These are phyloP conservation scores for Phyllostomus discolor DNA, from an alignment of 2,113 vertebrate genomes.

Conservation along the genomic window DNA sequence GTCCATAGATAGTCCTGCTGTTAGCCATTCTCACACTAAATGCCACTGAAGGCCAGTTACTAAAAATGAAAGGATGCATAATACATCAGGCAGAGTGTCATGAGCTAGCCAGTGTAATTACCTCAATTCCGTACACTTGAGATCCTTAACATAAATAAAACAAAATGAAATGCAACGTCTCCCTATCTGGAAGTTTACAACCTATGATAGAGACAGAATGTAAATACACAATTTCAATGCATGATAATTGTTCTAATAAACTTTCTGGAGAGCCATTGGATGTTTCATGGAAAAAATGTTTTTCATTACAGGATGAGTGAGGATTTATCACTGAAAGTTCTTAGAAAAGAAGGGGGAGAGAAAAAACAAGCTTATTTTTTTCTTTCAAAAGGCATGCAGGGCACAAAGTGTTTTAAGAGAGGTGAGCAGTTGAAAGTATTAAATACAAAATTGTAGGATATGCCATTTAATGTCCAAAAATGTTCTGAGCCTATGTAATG, in stretches of 20 bases:
- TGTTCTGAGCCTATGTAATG: not conserved
- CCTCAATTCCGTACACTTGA: not conserved
- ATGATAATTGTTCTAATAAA: not conserved
- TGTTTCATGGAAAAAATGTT: not conserved
- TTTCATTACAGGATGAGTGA: not conserved
- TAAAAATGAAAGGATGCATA: not conserved
- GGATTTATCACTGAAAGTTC: not conserved
- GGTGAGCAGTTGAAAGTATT: conserved; percentile 11
- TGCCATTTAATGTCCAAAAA: conserved; percentile 30
- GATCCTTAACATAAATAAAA: not conserved
- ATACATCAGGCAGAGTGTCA: not conserved
- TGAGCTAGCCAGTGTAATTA: not conserved
- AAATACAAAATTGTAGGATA: conserved; percentile 40
- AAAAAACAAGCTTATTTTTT: not conserved
- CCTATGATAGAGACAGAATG: not conserved
- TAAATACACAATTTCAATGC: not conserved
- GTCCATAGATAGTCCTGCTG: not conserved
- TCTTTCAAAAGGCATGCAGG: not conserved
- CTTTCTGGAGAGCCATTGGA: not conserved
- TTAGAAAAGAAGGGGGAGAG: not conserved
- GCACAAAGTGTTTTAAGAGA: conserved; percentile 15
- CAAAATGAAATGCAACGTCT: not conserved
- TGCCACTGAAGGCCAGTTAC: not conserved
- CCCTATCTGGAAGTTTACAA: not conserved
- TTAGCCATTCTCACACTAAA: not conserved